Conservation (phyloP, 2,888 invertebrate species). For the Epirrita christyi region DNA sequence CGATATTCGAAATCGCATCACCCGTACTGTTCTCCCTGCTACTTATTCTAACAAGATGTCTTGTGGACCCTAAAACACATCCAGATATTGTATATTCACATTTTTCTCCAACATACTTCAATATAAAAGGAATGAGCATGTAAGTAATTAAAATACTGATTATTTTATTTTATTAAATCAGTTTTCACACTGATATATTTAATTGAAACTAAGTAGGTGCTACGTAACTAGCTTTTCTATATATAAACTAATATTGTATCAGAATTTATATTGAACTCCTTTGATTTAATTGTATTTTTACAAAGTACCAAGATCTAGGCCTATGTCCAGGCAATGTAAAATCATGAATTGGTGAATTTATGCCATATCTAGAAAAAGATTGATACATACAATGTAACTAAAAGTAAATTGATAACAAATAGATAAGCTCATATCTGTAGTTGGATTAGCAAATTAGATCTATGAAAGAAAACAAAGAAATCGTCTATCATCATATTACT, state of each 20-base stretch:
- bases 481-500: background rate
- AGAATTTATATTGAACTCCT: too few species aligned
- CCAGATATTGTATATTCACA: constrained; percentile 62
- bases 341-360: background rate
- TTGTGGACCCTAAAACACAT: constrained; percentile 86
- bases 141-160: too few species aligned
- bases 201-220: too few species aligned
- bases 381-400: constrained; percentile 18
- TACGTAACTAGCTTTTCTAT: too few species aligned
- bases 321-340: too few species aligned
- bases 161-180: too few species aligned
- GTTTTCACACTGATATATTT: too few species aligned
- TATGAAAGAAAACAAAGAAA: background rate
- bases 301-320: too few species aligned
- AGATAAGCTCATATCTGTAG: background rate
- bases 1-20: constrained; percentile 88
- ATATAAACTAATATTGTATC: too few species aligned
- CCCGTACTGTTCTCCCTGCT: constrained; percentile 89
- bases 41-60: constrained; percentile 88
- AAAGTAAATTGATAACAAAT: background rate
- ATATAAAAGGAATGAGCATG: constrained; percentile 63
- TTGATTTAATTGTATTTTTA: too few species aligned
- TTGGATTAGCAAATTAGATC: background rate
- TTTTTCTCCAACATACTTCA: constrained; percentile 73
- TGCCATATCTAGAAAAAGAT: background rate